These are phyloP conservation scores for Stomatorhinus walkeri DNA, from an alignment of 2,797 vertebrate species.

Conservation along the genomic window DNA sequence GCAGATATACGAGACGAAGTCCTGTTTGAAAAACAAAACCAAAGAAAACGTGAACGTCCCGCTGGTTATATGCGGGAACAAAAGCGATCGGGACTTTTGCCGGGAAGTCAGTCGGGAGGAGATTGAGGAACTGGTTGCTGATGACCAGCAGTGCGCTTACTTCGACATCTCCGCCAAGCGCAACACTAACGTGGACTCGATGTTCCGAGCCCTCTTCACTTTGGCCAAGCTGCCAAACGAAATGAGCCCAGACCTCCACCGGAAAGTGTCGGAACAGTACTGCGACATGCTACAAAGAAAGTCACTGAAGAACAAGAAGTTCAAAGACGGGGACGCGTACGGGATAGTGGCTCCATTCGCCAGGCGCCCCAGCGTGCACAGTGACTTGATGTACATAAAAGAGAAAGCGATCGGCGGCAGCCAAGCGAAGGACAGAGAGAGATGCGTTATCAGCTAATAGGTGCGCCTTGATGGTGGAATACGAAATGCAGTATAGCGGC, in stretches of 20 bases:
- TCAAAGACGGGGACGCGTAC: conserved; percentile 77
- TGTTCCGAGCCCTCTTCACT: conserved; percentile 88
- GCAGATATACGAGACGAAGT: conserved; percentile 93
- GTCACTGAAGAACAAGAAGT: conserved; percentile 72
- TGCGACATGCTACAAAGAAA: conserved; percentile 84
- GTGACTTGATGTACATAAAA: conserved; percentile 93
- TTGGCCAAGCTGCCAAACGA: conserved; percentile 91
- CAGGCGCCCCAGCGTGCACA: conserved; percentile 91
- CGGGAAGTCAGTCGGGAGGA: conserved; percentile 78
- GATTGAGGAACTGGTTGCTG: conserved; percentile 78
- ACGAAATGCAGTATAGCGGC: neutral
- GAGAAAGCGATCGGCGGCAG: conserved; percentile 79
- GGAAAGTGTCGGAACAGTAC: conserved; percentile 86
- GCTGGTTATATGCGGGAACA: conserved; percentile 92
- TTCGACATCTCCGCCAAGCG: conserved; percentile 94
- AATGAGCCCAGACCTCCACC: conserved; percentile 94
- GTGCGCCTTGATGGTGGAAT: rapidly evolving
- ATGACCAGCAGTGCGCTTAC: conserved; percentile 82
- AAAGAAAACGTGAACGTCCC: conserved; percentile 88
- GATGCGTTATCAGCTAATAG: conserved; percentile 83
- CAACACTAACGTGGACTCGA: conserved; percentile 89
- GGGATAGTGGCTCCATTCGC: conserved; percentile 88
- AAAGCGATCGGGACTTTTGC: conserved; percentile 82
- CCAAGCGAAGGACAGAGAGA: conserved; percentile 81
- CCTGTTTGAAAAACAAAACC: conserved; percentile 88